A percentile compares a stretch with the other conserved stretches of the same genome.
Evolutionary conservation across 2,888 invertebrate species (phyloP).

Genomic region (Phortica magna): DNA sequence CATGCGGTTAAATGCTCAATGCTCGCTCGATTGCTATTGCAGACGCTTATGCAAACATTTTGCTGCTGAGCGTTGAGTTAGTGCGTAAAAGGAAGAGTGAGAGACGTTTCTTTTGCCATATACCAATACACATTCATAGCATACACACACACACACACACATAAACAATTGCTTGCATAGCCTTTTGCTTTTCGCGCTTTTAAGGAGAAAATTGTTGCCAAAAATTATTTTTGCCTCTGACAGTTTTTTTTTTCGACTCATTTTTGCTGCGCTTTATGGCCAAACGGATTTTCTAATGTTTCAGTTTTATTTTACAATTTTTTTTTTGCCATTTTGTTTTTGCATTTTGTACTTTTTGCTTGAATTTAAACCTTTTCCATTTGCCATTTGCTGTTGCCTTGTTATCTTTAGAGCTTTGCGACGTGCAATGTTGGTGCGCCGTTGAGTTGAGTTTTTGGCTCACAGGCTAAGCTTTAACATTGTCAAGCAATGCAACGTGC

Average conservation of each 20-base stretch:
- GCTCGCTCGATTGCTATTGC: neutral
- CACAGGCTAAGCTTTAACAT: conserved; percentile 56
- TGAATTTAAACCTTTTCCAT: neutral
- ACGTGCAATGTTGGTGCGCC: conserved; percentile 24
- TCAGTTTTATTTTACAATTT: conserved; percentile 22
- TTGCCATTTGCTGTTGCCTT: conserved; percentile 31
- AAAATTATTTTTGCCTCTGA: conserved; percentile 42
- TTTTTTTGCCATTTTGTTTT: neutral
- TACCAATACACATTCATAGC: neutral
- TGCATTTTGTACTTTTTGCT: conserved; percentile 9
- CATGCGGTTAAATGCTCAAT: neutral
- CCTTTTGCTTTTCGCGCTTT: conserved; percentile 42
- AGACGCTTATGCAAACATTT: no score
- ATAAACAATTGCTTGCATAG: conserved; percentile 52
- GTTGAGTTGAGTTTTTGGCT: conserved; percentile 48
- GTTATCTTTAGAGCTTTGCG: conserved; percentile 38
- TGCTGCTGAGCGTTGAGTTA: no score
- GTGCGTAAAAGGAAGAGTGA: neutral
- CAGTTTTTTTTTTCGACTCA: conserved; percentile 22
- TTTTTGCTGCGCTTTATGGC: neutral
- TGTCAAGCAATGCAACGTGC: conserved; percentile 53
- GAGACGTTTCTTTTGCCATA: neutral
- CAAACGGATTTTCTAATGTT: conserved; percentile 11
- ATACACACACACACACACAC: conserved; percentile 37
- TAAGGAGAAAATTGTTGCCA: conserved; percentile 55